Base-by-base conservation (phyloP, 2,888 invertebrate genomes). In the Spodoptera littoralis region DNA sequence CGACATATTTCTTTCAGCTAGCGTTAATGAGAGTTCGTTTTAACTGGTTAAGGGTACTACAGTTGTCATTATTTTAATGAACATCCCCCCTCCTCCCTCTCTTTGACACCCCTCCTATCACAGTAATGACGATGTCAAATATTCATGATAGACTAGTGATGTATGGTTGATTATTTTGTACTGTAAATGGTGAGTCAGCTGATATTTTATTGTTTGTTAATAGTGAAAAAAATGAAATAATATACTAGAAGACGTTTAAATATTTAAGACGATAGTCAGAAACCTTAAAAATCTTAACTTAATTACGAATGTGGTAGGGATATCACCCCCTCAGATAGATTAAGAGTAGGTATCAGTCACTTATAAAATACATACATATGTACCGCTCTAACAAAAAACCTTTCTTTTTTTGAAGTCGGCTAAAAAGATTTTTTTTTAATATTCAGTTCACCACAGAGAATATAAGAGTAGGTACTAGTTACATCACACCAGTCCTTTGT, bases 51-150 rank as follows among this genome's bases (percentile, higher is more conserved):
- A 74, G 76, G 63, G 60, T 60, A 67, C 73, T 73, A 75, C 69
- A 73, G 62, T 76, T 81, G 77, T 84, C 77, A 81, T 85, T 84
- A 84, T 80, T 84, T 82, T 82, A 84, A 84, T 82, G 84, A 83
- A 77, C 70, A 53, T 59, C 60, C 51, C 54, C 60, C 43, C 11
- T 42, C 50, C 58, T 59, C 62, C 43, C 18, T 11, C 36, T 30
- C 12, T 11, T 5, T 47, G 43, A 49, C 61, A 42, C 65, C 52
- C 75, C 58, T 70, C 5, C 70, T 76, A 73, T 75, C 80, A 79
- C 57, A 47, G 63, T 80, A 81, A 82, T 78, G 78, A 77, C 66
- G 59, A 53, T 72, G 69, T 83, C 70, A 80, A 82, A 80, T 80
- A 83, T 82, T 80, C 76, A 83, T 77, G 54, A 52, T 41, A 47